Evolutionary conservation across 2,888 invertebrate species (phyloP), one percentile per base, ranked within the genome.

Genomic region (Byasa hedistus): DNA sequence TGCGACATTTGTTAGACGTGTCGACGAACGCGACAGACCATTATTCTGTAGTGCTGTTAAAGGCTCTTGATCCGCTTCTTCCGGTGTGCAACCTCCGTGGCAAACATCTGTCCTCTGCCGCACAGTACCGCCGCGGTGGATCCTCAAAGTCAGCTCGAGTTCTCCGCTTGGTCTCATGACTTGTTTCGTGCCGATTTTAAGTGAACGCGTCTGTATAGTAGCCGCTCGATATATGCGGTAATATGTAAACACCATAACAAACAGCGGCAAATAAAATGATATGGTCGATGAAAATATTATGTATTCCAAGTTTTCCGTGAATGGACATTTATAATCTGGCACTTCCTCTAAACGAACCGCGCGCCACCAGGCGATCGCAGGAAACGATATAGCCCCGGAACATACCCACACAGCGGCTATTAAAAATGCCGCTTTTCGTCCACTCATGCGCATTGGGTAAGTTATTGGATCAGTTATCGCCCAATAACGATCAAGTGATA

Each of bases 171-270:
- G 95, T 85, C 96, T 93, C 86, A 96, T 94, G 75, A 97, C 96
- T 88, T 96, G 96, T 79, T 98, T 98, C 66, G 97, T 96, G 68
- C 99, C 99, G 69, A 97, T 94, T 80, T 97, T 96, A 48, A 99
- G 92, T 64, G 98, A 98, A 71, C 96, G 93, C 64, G 98, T 98
- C 88, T 98, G 98, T 75, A 96, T 95, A 2, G 96, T 96, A 5
- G 99, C 99, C 3, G 98, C 98, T 57, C 96, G 93, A 89, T 99
- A 99, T 76, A 99, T 99, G 73, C 97, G 95, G 86, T 97, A 98
- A 86, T 99, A 99, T 5, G 99, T 99, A 87, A 99, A 98, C 72
- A 99, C 96, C 98, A 99, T 99, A 66, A 99, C 97, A 83, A 98
- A 95, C 36, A 99, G 92, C 36, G 99, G 99, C 75, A 98, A 93